A percentile compares a stretch with the other conserved stretches of the same genome.
These are phyloP conservation scores for Sardina pilchardus DNA, from an alignment of 2,113 vertebrate species.

Conservation along the genomic window DNA sequence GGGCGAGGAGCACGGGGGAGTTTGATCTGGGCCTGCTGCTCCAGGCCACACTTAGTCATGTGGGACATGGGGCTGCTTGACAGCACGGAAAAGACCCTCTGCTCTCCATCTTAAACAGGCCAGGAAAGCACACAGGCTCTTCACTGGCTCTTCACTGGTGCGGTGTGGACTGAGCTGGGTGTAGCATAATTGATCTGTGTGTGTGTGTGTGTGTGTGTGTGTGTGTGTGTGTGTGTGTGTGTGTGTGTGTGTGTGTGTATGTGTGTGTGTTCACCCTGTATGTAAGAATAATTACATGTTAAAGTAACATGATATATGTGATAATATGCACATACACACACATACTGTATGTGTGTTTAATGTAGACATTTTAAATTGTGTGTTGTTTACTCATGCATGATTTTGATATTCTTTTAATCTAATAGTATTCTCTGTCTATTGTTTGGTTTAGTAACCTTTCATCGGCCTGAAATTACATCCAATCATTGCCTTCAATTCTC, in stretches of 20 bases:
- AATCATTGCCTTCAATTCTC: too few species aligned
- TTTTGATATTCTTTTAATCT: too few species aligned
- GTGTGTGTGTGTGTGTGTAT: constrained; percentile 4
- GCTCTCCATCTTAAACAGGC: background rate
- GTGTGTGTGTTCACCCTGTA: background rate
- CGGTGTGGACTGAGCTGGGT: too few species aligned
- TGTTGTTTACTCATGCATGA: too few species aligned
- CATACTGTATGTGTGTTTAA: too few species aligned
- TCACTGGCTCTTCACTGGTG: background rate
- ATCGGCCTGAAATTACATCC: too few species aligned
- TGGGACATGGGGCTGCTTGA: background rate
- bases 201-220: constrained; percentile 21
- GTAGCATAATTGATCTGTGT: background rate
- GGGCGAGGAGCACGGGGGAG: background rate
- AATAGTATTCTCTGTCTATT: too few species aligned
- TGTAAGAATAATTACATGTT: too few species aligned
- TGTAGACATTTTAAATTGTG: too few species aligned
- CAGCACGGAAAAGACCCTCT: background rate
- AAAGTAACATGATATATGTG: too few species aligned
- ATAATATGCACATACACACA: too few species aligned
- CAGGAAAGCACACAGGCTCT: background rate
- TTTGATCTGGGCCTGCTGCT: background rate
- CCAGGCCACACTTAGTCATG: background rate
- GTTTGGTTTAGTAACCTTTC: too few species aligned
- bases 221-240: constrained; percentile 6